Conservation (phyloP, 1,140 invertebrate genomes). For the Drosophila erecta region DNA sequence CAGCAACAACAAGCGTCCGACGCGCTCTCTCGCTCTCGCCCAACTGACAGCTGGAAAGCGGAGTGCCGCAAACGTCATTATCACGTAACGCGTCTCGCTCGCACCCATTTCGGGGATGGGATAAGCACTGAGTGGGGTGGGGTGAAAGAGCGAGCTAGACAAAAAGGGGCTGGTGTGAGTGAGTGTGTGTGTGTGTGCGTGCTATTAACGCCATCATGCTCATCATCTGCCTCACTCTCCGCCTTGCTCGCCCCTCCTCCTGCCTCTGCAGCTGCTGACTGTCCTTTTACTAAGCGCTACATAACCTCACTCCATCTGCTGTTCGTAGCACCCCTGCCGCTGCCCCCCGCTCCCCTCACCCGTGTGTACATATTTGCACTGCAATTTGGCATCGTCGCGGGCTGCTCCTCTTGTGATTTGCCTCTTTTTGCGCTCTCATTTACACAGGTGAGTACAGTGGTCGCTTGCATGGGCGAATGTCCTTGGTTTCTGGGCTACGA, state of each 20-base stretch:
- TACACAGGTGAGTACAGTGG: conserved; percentile 71
- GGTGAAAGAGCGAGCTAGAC: background rate
- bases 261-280: conserved; percentile 56
- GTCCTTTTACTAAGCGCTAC: conserved; percentile 78
- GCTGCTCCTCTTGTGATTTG: conserved; percentile 78
- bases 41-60: conserved; percentile 59
- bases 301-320: conserved; percentile 19
- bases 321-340: background rate
- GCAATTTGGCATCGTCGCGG: conserved; percentile 77
- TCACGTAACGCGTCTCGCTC: conserved; percentile 48
- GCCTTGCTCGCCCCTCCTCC: background rate
- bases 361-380: conserved; percentile 79
- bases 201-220: conserved; percentile 67
- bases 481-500: no score
- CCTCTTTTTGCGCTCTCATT: conserved; percentile 82
- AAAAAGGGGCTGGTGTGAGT: conserved; percentile 6
- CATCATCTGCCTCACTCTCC: conserved; percentile 30
- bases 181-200: conserved; percentile 31
- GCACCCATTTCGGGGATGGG: conserved; percentile 40
- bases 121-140: conserved; percentile 2
- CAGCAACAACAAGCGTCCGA: conserved; percentile 49
- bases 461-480: conserved; percentile 2
- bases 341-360: background rate
- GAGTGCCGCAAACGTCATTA: conserved; percentile 59
- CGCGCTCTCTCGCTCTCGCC: conserved; percentile 71